These are phyloP conservation scores for Xiphophorus couchianus DNA, from an alignment of 2,113 vertebrate species.

Conservation along the genomic window DNA sequence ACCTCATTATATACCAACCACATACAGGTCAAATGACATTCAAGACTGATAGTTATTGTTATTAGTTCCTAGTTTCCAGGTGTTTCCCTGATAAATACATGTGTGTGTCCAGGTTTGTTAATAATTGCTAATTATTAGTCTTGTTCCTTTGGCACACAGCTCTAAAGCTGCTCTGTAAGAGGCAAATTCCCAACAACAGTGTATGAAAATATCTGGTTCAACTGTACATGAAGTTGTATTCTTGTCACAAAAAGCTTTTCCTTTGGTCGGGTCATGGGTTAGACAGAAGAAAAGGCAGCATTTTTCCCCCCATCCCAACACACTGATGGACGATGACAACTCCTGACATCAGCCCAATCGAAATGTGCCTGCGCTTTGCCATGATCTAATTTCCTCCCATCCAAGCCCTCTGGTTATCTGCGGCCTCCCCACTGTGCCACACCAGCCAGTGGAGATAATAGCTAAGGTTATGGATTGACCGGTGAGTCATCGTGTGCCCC, in stretches of 20 bases:
- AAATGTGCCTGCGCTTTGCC: slow-evolving; percentile 54
- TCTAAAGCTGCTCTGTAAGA: not conserved
- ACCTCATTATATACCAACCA: too few species aligned
- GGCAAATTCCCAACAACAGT: not conserved
- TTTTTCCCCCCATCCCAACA: slow-evolving; percentile 29
- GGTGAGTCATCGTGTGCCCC: slow-evolving; percentile 51
- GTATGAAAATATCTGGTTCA: not conserved
- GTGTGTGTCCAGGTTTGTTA: too few species aligned
- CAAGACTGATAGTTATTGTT: too few species aligned
- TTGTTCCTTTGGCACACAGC: not conserved
- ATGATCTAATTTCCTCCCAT: slow-evolving; percentile 62
- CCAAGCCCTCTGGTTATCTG: slow-evolving; percentile 47
- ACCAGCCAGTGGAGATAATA: slow-evolving; percentile 53
- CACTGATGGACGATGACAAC: slow-evolving; percentile 46
- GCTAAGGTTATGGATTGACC: slow-evolving; percentile 56
- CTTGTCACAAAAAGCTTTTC: not conserved
- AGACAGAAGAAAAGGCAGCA: slow-evolving; percentile 17
- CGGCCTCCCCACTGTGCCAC: not conserved
- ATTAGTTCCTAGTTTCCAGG: too few species aligned
- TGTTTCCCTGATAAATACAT: too few species aligned
- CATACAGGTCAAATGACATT: too few species aligned
- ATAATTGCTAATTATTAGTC: not conserved
- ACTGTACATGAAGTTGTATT: not conserved
- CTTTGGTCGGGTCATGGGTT: not conserved
- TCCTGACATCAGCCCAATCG: slow-evolving; percentile 64